phyloP scores from a whole-genome alignment of 2,797 vertebrate genomes.

The Euphonia xanthogaster region DNA sequence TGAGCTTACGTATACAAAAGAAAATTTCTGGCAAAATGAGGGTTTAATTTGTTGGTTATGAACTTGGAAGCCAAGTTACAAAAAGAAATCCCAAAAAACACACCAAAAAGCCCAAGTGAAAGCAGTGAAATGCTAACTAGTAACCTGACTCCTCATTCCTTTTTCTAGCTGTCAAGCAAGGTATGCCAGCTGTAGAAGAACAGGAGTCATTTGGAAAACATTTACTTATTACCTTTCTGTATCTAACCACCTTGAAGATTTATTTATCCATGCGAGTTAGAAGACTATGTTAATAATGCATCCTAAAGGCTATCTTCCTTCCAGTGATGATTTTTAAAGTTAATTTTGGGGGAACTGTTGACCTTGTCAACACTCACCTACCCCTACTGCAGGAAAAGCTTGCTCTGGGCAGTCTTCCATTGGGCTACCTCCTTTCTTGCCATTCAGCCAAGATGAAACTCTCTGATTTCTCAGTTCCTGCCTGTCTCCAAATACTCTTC shows the following conservation, averaged over 20 bases:
- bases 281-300: not conserved
- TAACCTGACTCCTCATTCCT: not conserved
- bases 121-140: not conserved
- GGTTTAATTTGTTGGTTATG: not conserved
- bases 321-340: not conserved
- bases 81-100: not conserved
- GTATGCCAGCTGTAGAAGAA: not conserved
- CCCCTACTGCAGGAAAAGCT: not conserved
- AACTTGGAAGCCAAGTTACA: not conserved
- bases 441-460: not conserved
- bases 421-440: not conserved
- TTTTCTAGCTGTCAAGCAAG: not conserved
- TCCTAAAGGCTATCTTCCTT: not conserved
- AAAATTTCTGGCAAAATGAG: not conserved
- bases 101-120: not conserved
- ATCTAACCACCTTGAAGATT: not conserved
- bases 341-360: not conserved
- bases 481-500: not conserved
- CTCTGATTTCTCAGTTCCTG: not conserved
- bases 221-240: not conserved
- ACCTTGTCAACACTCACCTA: not conserved
- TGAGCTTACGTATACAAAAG: accelerated
- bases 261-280: not conserved
- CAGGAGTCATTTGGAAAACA: not conserved
- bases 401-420: not conserved